These are phyloP conservation scores for Caenorhabditis sp. DNA, from an alignment of 2,888 invertebrate species.

Conservation along the genomic window DNA sequence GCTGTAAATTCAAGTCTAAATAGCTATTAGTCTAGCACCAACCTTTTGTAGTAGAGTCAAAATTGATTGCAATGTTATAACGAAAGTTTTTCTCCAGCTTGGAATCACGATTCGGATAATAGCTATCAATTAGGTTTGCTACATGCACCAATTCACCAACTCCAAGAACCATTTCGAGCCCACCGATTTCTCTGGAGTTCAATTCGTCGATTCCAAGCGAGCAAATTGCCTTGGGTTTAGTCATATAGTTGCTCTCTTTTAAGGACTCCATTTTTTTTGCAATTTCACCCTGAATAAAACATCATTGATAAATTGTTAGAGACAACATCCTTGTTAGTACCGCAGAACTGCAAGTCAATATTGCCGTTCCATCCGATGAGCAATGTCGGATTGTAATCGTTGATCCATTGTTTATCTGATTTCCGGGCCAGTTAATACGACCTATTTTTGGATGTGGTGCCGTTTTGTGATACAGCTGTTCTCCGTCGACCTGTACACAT, in stretches of 20 bases:
- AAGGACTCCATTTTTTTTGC: background rate
- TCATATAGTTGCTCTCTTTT: background rate
- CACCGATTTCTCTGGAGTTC: background rate
- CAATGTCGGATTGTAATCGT: conserved; percentile 30
- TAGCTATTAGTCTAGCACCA: too few relatives aligned
- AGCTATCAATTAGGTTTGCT: background rate
- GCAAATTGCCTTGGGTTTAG: background rate
- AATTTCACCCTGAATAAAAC: conserved; percentile 7
- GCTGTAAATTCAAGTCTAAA: too few relatives aligned
- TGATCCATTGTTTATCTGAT: conserved; percentile 8
- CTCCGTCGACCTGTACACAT: too few relatives aligned
- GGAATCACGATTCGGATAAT: background rate
- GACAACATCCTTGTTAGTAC: background rate
- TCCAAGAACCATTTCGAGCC: conserved; percentile 23
- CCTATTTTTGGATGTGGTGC: too few relatives aligned
- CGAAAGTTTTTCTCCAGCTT: background rate
- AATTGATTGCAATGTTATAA: background rate
- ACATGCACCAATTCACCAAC: background rate
- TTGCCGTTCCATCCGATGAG: conserved; percentile 20
- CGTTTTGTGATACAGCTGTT: too few relatives aligned
- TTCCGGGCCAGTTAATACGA: background rate
- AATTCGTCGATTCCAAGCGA: background rate
- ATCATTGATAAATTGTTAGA: background rate
- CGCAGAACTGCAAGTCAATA: conserved; percentile 31
- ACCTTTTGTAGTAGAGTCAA: background rate